A percentile compares a stretch with the other conserved stretches of the same genome.
Conservation (phyloP, 2,888 invertebrate species). For the Papilio gigon region DNA sequence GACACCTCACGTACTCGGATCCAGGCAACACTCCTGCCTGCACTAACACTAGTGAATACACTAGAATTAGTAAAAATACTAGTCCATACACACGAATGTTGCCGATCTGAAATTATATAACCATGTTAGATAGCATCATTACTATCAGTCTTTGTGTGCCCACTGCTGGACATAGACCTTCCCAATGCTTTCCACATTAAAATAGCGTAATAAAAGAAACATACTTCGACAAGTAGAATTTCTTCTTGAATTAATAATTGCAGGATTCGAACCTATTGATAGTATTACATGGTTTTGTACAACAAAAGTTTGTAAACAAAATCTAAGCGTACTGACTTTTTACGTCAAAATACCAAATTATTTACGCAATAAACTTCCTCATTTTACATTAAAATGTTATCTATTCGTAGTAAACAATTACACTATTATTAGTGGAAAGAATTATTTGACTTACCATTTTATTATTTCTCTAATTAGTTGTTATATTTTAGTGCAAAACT, state of each 20-base stretch:
- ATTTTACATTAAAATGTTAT: neutral
- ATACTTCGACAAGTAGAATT: too few relatives aligned
- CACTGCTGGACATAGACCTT: too few relatives aligned
- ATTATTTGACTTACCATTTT: constrained; percentile 6
- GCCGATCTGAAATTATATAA: constrained; percentile 33
- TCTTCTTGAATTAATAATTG: too few relatives aligned
- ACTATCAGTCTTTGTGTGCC: too few relatives aligned
- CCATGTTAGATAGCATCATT: too few relatives aligned
- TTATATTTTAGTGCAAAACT: neutral
- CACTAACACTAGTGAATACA: constrained; percentile 1
- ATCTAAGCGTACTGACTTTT: neutral
- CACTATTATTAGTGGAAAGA: neutral
- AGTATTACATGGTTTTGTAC: neutral
- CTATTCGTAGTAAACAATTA: neutral
- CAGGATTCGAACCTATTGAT: neutral
- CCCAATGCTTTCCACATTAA: too few relatives aligned
- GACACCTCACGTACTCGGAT: constrained; percentile 24
- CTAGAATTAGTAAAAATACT: constrained; percentile 18
- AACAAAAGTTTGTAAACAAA: neutral
- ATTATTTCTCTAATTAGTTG: neutral
- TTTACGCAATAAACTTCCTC: neutral
- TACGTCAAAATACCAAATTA: neutral
- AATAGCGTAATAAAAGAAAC: too few relatives aligned
- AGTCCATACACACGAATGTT: constrained; percentile 18
- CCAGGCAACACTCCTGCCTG: constrained; percentile 20